Evolutionary conservation across 2,113 vertebrate genomes (phyloP).

Genomic region (Atrichornis clamosus): DNA sequence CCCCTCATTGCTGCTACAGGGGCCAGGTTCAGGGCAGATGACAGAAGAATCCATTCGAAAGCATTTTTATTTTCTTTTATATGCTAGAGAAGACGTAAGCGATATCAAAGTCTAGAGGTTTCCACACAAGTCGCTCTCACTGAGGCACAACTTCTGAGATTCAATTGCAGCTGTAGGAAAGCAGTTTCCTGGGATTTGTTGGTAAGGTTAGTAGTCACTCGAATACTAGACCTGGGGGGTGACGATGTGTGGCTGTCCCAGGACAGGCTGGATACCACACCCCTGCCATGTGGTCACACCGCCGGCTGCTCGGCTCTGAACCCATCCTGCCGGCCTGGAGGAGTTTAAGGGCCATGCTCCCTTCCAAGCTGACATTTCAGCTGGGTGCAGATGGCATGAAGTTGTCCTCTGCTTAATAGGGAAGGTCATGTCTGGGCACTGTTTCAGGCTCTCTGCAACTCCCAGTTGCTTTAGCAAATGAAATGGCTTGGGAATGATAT

Average conservation of each 20-base stretch:
- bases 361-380: background rate
- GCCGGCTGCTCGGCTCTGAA: accelerated
- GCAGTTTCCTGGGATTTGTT: background rate
- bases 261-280: background rate
- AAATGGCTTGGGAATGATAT: background rate
- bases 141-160: background rate
- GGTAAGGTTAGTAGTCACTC: background rate
- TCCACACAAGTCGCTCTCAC: background rate
- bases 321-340: background rate
- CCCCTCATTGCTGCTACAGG: background rate
- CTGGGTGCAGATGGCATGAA: background rate
- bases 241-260: background rate
- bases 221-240: background rate
- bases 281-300: accelerated
- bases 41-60: background rate
- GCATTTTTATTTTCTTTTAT: background rate
- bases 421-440: background rate
- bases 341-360: accelerated
- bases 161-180: background rate
- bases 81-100: background rate
- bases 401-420: background rate
- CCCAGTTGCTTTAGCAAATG: background rate
- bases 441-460: background rate
- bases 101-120: background rate
- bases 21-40: background rate